Evolutionary conservation across 1,140 invertebrate species (phyloP).

Genomic region (Charaxes varanes): DNA sequence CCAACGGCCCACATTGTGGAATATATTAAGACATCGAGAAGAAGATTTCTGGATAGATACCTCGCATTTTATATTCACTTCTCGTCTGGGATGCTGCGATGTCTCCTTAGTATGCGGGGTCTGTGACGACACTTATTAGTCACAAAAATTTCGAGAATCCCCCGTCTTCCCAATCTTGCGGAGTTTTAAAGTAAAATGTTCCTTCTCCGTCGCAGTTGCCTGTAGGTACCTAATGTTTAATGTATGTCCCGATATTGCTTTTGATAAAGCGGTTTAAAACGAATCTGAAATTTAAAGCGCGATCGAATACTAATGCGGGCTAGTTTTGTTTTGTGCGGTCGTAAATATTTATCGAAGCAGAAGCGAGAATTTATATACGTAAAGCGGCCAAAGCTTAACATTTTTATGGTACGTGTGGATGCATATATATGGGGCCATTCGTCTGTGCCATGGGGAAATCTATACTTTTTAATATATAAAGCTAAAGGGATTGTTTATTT

Average conservation of each 20-base stretch:
- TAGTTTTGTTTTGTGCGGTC: constrained; percentile 51
- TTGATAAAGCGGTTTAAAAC: constrained; percentile 66
- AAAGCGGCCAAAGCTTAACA: no score
- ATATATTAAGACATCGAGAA: no score
- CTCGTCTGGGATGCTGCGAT: constrained; percentile 56
- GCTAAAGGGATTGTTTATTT: no score
- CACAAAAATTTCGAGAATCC: constrained; percentile 64
- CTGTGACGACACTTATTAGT: constrained; percentile 64
- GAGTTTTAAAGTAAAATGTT: constrained; percentile 52
- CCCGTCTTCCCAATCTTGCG: constrained; percentile 40
- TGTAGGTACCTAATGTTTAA: constrained; percentile 63
- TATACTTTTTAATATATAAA: constrained; percentile 33
- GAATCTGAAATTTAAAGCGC: constrained; percentile 69
- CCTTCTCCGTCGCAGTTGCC: constrained; percentile 51
- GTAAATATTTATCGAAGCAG: constrained; percentile 56
- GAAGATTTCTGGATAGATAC: constrained; percentile 39
- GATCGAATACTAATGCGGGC: constrained; percentile 61
- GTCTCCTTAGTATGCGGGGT: constrained; percentile 65
- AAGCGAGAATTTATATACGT: constrained; percentile 34
- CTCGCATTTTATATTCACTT: constrained; percentile 60
- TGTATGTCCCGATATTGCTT: constrained; percentile 69
- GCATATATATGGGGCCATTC: no score
- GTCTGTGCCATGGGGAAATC: no score
- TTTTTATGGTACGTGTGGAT: no score
- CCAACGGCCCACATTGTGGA: no score